A percentile compares a stretch with the other conserved stretches of the same genome.
Evolutionary conservation across 2,888 invertebrate genomes (phyloP).

Genomic region (Coecobrya sp.): DNA sequence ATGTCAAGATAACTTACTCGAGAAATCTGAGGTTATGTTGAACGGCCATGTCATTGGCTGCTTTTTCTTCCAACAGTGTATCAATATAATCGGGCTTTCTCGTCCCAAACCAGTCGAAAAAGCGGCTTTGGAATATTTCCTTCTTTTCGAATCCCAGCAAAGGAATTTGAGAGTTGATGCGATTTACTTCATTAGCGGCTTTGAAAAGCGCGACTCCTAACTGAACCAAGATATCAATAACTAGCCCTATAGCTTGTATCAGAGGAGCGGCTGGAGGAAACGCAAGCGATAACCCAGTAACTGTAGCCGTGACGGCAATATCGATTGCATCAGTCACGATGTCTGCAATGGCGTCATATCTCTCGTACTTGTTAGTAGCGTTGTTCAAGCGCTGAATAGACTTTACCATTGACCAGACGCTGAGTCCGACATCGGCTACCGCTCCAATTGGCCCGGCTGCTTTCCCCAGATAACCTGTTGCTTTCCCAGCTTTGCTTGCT

Average conservation of each 20-base stretch:
- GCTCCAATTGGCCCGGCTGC: slow-evolving; percentile 59
- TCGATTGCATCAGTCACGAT: slow-evolving; percentile 68
- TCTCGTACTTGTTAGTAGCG: slow-evolving; percentile 53
- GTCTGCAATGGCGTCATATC: slow-evolving; percentile 78
- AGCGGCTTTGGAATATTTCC: neutral
- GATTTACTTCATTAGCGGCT: slow-evolving; percentile 57
- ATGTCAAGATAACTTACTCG: neutral
- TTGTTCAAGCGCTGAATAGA: neutral
- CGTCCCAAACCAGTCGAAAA: slow-evolving; percentile 48
- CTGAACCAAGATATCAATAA: neutral
- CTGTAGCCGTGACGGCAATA: slow-evolving; percentile 65
- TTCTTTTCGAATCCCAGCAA: slow-evolving; percentile 58
- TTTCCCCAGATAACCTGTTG: neutral
- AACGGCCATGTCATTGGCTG: slow-evolving; percentile 63
- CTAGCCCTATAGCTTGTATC: slow-evolving; percentile 3
- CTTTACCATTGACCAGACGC: slow-evolving; percentile 20
- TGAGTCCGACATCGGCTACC: slow-evolving; percentile 52
- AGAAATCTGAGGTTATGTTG: slow-evolving; percentile 32
- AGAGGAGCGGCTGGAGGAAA: slow-evolving; percentile 70
- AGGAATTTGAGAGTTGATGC: slow-evolving; percentile 38
- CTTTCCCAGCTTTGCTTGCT: neutral
- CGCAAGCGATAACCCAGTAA: slow-evolving; percentile 49
- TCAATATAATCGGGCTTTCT: slow-evolving; percentile 55
- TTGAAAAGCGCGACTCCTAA: slow-evolving; percentile 8
- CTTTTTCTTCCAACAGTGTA: slow-evolving; percentile 29